Conservation (phyloP, 23 tunicate species). For the Halocynthia roretzi region DNA sequence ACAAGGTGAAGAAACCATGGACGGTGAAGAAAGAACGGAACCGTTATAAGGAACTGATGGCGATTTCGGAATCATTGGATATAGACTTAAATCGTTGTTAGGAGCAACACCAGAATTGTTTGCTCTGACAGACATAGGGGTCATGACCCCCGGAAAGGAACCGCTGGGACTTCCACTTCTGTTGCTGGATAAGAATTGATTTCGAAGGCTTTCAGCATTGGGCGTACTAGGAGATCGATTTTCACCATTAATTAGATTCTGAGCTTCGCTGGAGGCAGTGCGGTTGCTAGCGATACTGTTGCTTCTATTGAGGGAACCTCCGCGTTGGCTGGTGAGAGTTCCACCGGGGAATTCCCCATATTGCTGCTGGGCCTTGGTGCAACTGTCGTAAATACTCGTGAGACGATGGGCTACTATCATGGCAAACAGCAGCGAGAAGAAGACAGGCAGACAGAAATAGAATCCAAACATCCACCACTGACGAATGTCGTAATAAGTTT, state of each 20-base stretch:
- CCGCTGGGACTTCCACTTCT: slow-evolving; percentile 18
- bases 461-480: slow-evolving; percentile 71
- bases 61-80: slow-evolving; percentile 47
- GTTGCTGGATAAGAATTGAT: not conserved
- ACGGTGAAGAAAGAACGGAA: slow-evolving; percentile 24
- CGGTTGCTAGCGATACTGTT: slow-evolving; percentile 24
- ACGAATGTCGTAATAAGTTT: slow-evolving; percentile 27
- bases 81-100: not conserved
- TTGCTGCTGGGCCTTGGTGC: slow-evolving; percentile 1
- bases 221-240: not conserved
- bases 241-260: slow-evolving; percentile 10
- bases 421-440: slow-evolving; percentile 39
- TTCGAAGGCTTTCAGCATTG: slow-evolving; percentile 12
- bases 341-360: slow-evolving; percentile 24
- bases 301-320: slow-evolving; percentile 20
- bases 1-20: slow-evolving; percentile 39
- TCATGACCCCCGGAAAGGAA: slow-evolving; percentile 22
- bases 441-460: slow-evolving; percentile 56
- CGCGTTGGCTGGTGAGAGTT: slow-evolving; percentile 17
- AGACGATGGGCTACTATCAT: slow-evolving; percentile 50
- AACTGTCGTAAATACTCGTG: slow-evolving; percentile 11
- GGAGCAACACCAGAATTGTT: slow-evolving; percentile 8
- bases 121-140: slow-evolving; percentile 21
- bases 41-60: slow-evolving; percentile 26
- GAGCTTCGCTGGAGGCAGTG: slow-evolving; percentile 24